Percentiles rank a stretch among this genome's conserved stretches.
These are phyloP conservation scores for Cyrtonyx montezumae DNA, from an alignment of 2,113 vertebrate species.

Conservation along the genomic window DNA sequence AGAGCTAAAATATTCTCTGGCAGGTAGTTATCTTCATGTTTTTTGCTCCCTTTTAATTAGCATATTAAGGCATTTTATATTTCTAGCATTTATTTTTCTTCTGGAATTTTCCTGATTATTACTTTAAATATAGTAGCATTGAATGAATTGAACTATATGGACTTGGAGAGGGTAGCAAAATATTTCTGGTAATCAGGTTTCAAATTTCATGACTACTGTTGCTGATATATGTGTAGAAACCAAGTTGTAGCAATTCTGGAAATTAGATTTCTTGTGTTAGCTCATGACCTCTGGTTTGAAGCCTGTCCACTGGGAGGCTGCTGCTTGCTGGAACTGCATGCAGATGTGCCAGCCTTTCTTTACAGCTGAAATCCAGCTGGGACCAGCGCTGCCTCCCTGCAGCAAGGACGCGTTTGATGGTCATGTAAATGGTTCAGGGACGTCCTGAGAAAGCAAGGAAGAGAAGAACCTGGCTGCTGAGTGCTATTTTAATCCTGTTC, in stretches of 20 bases:
- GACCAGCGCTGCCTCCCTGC: neutral
- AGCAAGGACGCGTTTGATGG: neutral
- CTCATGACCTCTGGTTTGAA: neutral
- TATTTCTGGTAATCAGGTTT: neutral
- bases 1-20: neutral
- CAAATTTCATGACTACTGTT: neutral
- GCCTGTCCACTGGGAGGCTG: neutral
- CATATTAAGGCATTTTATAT: neutral
- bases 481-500: neutral
- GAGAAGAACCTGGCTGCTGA: neutral
- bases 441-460: neutral
- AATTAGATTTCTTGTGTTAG: neutral
- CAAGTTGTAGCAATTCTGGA: neutral
- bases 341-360: neutral
- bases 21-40: neutral
- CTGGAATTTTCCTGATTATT: neutral
- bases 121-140: neutral
- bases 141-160: neutral
- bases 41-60: neutral
- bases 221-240: neutral
- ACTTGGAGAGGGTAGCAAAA: neutral
- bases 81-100: neutral
- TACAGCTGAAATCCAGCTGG: neutral
- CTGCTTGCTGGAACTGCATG: fast-evolving
- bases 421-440: neutral